A percentile compares a stretch with the other conserved stretches of the same genome.
Evolutionary conservation across 1,140 invertebrate species (phyloP).

Genomic region (Ctenoplectra terminalis): DNA sequence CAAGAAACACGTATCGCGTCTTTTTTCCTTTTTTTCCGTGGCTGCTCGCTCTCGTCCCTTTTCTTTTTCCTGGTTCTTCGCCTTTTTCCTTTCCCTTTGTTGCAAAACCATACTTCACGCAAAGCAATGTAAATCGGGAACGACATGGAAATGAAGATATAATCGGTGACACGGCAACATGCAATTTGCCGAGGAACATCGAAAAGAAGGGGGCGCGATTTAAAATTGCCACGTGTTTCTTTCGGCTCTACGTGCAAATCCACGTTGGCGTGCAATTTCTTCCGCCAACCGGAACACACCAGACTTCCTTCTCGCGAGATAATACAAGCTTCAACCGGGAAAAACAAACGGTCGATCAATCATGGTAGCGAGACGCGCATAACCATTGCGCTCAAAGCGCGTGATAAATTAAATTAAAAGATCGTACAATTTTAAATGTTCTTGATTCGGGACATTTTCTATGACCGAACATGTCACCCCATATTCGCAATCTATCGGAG

Average conservation of each 20-base stretch:
- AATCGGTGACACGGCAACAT: constrained; percentile 46
- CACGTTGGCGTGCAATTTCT: constrained; percentile 25
- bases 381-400: no score
- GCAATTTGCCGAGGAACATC: constrained; percentile 32
- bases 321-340: not conserved
- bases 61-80: not conserved
- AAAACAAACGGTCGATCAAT: constrained; percentile 4
- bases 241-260: constrained; percentile 13
- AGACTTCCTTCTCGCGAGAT: constrained; percentile 13
- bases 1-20: not conserved
- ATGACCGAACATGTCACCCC: no score
- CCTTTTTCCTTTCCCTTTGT: not conserved
- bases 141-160: constrained; percentile 42
- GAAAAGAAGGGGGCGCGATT: constrained; percentile 5
- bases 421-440: no score
- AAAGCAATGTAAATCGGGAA: constrained; percentile 18
- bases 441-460: no score
- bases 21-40: not conserved
- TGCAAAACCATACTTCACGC: constrained; percentile 1
- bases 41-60: no score
- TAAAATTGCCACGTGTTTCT: constrained; percentile 3
- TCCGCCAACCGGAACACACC: not conserved
- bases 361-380: not conserved
- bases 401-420: no score
- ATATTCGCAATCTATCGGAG: no score